Base-by-base conservation (phyloP, 2,113 vertebrate genomes). In the Etheostoma spectabile region DNA sequence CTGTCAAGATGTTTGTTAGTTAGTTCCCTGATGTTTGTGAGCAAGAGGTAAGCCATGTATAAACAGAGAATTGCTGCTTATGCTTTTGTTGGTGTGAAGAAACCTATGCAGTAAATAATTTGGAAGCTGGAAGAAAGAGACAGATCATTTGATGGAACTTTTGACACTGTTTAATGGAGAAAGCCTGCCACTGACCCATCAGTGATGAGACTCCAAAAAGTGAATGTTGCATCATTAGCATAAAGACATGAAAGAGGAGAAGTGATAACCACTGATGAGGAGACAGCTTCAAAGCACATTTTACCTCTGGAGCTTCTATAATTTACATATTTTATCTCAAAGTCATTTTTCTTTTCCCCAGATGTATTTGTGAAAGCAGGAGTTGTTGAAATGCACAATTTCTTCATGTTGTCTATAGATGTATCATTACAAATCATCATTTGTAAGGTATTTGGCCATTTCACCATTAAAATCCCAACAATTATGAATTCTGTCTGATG, bases 61-160 rank as follows among this genome's bases (percentile, higher is more conserved):
- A 24, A 55, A 46, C 42, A 59, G 42, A 69, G 14, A 57, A 18
- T 3, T 53, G 67, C 16, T 22, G 22, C 5, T 49, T 27, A 2
- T 82, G 57, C 63, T 68, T 22, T 21, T 24, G 52, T 30, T 21
- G n/a, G 38, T 60, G 67, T 53, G 66, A 45, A 14, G 3, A 61
- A 61, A 48, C 13, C 10, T 42, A 72, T 24, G 38, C 0, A 48
- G 24, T 19, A 11, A 33, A 59, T 64, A 18, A 0, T 19, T 33
- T 19, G 18, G n/a, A 22, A 52, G 52, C 15, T 33, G 60, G 22
- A 74, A 16, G n/a, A 35, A 76, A 75, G 19, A 24, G 59, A 53
- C 3, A 13, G 30, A 75, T 19, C 35, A 72, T 73, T 52, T 68
- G 11, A 66, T 56, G 63, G 27, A 63, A 63, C 24, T 18, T 77